A percentile compares a stretch with the other conserved stretches of the same genome.
Conservation (phyloP, 2,113 vertebrate genomes). For the Hyla sarda region DNA sequence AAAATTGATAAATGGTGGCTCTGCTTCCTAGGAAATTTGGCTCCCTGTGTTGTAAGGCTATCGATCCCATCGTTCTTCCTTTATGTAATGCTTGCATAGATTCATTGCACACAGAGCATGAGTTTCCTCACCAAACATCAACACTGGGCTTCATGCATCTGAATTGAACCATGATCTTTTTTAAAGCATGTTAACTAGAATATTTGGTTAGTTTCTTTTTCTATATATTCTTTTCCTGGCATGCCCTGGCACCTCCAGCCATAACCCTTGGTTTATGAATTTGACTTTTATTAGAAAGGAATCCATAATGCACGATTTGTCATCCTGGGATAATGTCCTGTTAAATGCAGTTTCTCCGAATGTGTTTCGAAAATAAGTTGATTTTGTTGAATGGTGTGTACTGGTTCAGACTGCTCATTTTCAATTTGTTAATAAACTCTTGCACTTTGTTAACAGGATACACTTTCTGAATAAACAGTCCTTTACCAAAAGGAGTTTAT, state of each 20-base stretch:
- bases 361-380: background rate
- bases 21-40: background rate
- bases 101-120: background rate
- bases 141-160: background rate
- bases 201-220: background rate
- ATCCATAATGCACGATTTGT: background rate
- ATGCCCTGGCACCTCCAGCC: background rate
- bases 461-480: conserved; percentile 36
- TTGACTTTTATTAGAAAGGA: background rate
- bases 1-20: background rate
- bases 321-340: background rate
- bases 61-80: background rate
- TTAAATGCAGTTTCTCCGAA: background rate
- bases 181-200: conserved; percentile 16
- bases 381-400: background rate
- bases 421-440: conserved; percentile 29
- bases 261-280: background rate
- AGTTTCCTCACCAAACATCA: background rate
- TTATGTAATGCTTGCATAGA: background rate
- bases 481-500: background rate
- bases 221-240: background rate
- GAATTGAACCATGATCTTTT: background rate
- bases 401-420: background rate
- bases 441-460: conserved; percentile 35
- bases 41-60: background rate